phyloP scores from a whole-genome alignment of 2,113 vertebrate species.

The Taxidea taxus region DNA sequence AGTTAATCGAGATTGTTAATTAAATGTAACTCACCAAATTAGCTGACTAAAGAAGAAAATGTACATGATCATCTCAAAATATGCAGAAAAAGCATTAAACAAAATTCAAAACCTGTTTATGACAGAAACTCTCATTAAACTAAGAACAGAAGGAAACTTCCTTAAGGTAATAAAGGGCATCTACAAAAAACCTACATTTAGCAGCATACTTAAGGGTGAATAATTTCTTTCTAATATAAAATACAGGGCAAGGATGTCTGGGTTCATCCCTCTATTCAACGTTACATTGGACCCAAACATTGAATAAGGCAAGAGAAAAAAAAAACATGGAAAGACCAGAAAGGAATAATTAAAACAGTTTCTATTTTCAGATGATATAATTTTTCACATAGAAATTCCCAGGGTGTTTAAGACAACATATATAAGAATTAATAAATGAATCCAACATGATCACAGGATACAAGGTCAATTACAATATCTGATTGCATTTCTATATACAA shows the following conservation, averaged over 20 bases:
- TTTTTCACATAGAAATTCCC: not conserved
- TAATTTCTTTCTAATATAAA: not conserved
- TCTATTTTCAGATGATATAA: not conserved
- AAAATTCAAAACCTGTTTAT: not conserved
- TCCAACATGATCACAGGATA: not conserved
- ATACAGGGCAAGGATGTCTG: not conserved
- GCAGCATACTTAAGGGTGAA: not conserved
- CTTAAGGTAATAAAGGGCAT: not conserved
- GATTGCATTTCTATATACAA: not conserved
- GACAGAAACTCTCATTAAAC: not conserved
- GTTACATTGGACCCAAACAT: not conserved
- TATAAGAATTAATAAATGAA: not conserved
- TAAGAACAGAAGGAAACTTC: not conserved
- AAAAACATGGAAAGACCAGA: not conserved
- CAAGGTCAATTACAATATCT: not conserved
- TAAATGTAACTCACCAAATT: not conserved
- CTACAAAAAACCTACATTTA: not conserved
- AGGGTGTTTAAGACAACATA: not conserved
- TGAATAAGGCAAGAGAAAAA: not conserved
- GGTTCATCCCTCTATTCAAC: not conserved
- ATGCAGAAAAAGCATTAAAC: not conserved
- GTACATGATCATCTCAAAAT: not conserved
- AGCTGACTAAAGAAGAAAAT: not conserved
- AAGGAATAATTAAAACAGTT: not conserved
- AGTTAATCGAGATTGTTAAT: not conserved